Percentiles rank a stretch among this genome's conserved stretches.
Evolutionary conservation across 2,888 invertebrate genomes (phyloP).

Genomic region (Nudaria mundana): DNA sequence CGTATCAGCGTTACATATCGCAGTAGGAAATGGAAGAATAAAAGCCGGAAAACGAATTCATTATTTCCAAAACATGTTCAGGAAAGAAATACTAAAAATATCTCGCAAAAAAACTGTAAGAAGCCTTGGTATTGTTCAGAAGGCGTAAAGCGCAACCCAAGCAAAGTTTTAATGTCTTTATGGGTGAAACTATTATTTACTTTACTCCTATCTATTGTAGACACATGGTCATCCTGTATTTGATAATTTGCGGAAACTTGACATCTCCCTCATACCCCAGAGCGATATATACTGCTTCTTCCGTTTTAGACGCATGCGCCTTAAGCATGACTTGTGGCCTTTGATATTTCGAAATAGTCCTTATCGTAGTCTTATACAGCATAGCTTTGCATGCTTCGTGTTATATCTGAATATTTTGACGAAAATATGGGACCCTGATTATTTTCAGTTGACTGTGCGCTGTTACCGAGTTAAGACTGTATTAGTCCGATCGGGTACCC

Average conservation of each 20-base stretch:
- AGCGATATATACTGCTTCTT: conserved; percentile 22
- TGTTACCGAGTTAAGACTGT: conserved; percentile 30
- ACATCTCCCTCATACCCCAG: conserved; percentile 35
- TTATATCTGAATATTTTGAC: conserved; percentile 33
- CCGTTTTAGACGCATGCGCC: conserved; percentile 63
- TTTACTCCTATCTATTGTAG: too few species aligned
- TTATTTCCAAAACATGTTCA: too few species aligned
- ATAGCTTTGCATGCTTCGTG: conserved; percentile 22
- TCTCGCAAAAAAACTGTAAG: too few species aligned
- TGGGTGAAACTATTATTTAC: too few species aligned
- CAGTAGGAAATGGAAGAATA: too few species aligned
- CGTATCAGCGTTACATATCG: too few species aligned
- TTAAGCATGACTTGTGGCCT: conserved; percentile 23
- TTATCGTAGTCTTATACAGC: conserved; percentile 40
- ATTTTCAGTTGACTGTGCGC: conserved; percentile 50
- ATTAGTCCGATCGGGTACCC: conserved; percentile 4
- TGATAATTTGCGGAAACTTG: conserved; percentile 33
- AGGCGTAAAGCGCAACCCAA: too few species aligned
- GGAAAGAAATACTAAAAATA: too few species aligned
- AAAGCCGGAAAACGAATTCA: too few species aligned
- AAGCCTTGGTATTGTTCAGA: too few species aligned
- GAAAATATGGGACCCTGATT: conserved; percentile 39
- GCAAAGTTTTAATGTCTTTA: too few species aligned
- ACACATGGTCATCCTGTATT: conserved; percentile 32
- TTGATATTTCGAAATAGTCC: conserved; percentile 42